Conservation (phyloP, 1,140 invertebrate species). For the Polypedilum vanderplanki region DNA sequence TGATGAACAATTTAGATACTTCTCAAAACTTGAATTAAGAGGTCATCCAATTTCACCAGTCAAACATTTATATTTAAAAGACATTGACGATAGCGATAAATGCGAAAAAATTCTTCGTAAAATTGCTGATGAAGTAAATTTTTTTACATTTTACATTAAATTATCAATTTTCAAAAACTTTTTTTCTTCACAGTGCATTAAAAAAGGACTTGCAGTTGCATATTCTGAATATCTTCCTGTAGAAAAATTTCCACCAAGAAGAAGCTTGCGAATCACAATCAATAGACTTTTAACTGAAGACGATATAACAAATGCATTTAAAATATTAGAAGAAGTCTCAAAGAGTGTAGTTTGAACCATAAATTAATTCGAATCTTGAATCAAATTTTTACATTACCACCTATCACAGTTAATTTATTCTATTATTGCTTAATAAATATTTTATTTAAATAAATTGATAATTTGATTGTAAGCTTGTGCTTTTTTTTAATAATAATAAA, state of each 20-base stretch:
- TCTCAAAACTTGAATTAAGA: slow-evolving; percentile 50
- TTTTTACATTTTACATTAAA: no score
- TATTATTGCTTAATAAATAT: no score
- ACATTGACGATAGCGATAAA: slow-evolving; percentile 45
- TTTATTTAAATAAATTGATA: no score
- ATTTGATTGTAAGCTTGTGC: no score
- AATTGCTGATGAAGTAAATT: slow-evolving; percentile 46
- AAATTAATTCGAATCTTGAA: no score
- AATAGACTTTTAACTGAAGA: slow-evolving; percentile 51
- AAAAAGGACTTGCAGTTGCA: slow-evolving; percentile 55
- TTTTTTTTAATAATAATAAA: no score
- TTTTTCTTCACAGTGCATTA: slow-evolving; percentile 46
- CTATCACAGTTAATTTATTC: no score
- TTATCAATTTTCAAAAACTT: slow-evolving; percentile 6
- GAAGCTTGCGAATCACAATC: slow-evolving; percentile 56
- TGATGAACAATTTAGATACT: slow-evolving; percentile 46
- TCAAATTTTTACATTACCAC: no score
- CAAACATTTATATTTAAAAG: slow-evolving; percentile 67
- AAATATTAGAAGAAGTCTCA: slow-evolving; percentile 44
- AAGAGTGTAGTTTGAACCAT: background rate
- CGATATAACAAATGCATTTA: slow-evolving; percentile 47
- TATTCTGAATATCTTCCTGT: slow-evolving; percentile 56
- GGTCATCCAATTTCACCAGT: slow-evolving; percentile 64
- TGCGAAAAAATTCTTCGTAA: slow-evolving; percentile 53
- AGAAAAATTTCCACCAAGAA: slow-evolving; percentile 53